Base-by-base conservation (phyloP, 1,140 invertebrate species). In the Brachionus calyciflorus region DNA sequence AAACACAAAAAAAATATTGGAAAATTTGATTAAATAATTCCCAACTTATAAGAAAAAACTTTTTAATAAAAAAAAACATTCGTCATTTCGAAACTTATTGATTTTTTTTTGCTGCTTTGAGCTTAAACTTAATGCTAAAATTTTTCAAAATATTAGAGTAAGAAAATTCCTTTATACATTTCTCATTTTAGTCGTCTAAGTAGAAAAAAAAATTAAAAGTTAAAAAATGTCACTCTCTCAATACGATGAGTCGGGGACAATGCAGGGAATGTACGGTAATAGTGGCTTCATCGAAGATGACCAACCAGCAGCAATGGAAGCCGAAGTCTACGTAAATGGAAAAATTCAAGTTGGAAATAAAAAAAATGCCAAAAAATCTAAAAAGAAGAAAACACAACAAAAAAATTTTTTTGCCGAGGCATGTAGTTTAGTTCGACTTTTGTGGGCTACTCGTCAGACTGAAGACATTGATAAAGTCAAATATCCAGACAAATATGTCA, bases 401-500 rank as follows among this genome's bases (percentile, higher is more conserved):
- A 30, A 73, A 40, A 73, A 70, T 51, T 49, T 28, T 24, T 48
- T 46, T 46, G 26, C 41, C 14, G 14, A 46, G 9, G 49, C 10
- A 5, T 49, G 46, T 10, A 19, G 69, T 10, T 7, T 51, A 9
- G 10, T 65, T 19, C 24, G 69, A 30, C 21, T 28, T 51, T 78
- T 85, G 68, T 85, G 84, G 84, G 84, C 83, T 4, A 85, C 84
- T 3, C 78, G 82, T 6, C 81, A 84, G 77, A 85, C 84, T 37
- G 84, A 85, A 77, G 82, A 85, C 44, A 84, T 82, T 51, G 69
- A 73, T 37, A 73, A 73, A 55, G 46, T 51, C 14, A 73, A 73
- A n/a, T n/a, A 73, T 7, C 69, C 69, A 2, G 46, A 73, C 26
- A 49, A 37, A 51, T 86, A 87, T 79, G 86, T 89, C 41, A 85